These are phyloP conservation scores for Gortyna flavago DNA, from an alignment of 2,888 invertebrate genomes.

Conservation along the genomic window DNA sequence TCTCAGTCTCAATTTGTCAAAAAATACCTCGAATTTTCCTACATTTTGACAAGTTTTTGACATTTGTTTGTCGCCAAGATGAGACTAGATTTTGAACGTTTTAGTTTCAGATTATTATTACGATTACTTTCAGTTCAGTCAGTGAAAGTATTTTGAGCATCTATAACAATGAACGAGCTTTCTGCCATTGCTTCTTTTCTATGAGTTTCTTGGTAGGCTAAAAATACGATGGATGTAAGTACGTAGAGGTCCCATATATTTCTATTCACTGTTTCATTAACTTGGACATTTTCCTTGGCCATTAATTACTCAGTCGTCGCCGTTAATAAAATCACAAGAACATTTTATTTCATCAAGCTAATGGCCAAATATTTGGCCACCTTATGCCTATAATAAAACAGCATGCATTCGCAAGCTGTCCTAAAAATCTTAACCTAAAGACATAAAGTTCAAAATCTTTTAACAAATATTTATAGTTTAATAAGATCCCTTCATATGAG, in stretches of 20 bases:
- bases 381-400: slow-evolving; percentile 68
- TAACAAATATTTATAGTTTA: slow-evolving; percentile 46
- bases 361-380: slow-evolving; percentile 83
- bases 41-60: too few relatives aligned
- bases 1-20: too few relatives aligned
- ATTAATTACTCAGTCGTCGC: slow-evolving; percentile 42
- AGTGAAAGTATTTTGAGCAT: neutral
- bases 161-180: neutral
- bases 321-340: slow-evolving; percentile 63
- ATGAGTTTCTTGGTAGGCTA: neutral
- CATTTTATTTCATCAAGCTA: slow-evolving; percentile 77
- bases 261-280: slow-evolving; percentile 31
- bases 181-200: neutral
- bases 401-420: slow-evolving; percentile 67
- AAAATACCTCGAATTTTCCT: too few relatives aligned
- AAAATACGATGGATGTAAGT: neutral
- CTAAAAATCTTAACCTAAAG: slow-evolving; percentile 32
- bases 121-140: too few relatives aligned
- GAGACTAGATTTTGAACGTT: too few relatives aligned
- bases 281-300: slow-evolving; percentile 23
- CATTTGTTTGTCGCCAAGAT: too few relatives aligned
- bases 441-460: slow-evolving; percentile 64
- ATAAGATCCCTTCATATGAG: slow-evolving; percentile 73
- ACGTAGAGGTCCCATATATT: neutral
- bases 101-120: too few relatives aligned